Evolutionary conservation across 2,797 vertebrate species (phyloP).

Genomic region (Momotus momota): DNA sequence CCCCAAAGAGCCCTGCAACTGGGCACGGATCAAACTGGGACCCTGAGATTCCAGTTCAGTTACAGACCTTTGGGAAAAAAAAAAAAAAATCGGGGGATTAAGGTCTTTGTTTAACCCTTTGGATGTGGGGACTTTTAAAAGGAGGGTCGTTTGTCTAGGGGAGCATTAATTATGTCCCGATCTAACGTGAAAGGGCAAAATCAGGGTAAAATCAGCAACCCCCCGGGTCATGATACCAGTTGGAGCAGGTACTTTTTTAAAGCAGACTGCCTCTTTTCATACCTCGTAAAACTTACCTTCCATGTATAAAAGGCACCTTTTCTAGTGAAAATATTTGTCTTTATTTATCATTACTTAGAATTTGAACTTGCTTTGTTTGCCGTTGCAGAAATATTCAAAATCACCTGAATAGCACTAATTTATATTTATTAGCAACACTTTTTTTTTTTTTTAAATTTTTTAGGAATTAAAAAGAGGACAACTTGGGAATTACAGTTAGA

Average conservation of each 20-base stretch:
- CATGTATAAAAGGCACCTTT: background rate
- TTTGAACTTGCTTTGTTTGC: background rate
- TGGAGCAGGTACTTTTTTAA: background rate
- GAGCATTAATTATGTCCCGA: background rate
- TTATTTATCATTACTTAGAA: background rate
- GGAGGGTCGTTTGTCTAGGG: background rate
- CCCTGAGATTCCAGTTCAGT: background rate
- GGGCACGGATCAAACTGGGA: background rate
- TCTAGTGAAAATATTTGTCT: background rate
- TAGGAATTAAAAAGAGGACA: background rate
- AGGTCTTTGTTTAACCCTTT: constrained; percentile 34
- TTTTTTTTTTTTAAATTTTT: background rate
- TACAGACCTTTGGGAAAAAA: background rate
- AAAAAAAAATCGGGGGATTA: background rate
- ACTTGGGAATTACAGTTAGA: background rate
- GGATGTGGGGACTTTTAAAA: background rate
- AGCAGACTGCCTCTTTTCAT: background rate
- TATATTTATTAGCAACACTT: background rate
- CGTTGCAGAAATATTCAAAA: background rate
- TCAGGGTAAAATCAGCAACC: constrained; percentile 3
- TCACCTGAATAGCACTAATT: background rate
- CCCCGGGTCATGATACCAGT: background rate
- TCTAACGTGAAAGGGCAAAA: background rate
- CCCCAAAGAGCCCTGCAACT: background rate
- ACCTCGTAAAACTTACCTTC: background rate